Percentiles rank a stretch among this genome's conserved stretches.
These are phyloP conservation scores for Lochmaea crataegi DNA, from an alignment of 2,888 invertebrate species.

Conservation along the genomic window DNA sequence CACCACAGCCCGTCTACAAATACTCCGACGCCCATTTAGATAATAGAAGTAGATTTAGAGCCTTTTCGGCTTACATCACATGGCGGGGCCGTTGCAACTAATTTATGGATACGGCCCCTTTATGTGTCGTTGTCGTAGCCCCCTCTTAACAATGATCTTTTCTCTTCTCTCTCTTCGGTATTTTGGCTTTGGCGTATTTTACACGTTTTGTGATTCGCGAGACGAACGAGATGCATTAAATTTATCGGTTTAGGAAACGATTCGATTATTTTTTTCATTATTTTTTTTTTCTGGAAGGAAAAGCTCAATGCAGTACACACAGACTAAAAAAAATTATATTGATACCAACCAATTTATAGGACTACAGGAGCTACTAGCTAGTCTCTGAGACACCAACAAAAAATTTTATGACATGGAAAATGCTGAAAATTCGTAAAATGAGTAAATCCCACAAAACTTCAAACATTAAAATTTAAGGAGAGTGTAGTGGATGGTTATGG, in stretches of 20 bases:
- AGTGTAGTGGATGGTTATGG: too few relatives aligned
- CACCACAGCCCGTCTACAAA: constrained; percentile 57
- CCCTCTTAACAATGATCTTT: constrained; percentile 41
- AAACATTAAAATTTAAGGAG: too few relatives aligned
- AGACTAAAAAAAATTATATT: too few relatives aligned
- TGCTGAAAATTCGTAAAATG: too few relatives aligned
- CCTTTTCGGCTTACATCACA: constrained; percentile 63
- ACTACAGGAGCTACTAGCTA: too few relatives aligned
- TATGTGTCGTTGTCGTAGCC: constrained; percentile 36
- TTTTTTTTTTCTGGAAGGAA: too few relatives aligned
- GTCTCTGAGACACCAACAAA: too few relatives aligned
- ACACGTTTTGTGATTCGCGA: constrained; percentile 37
- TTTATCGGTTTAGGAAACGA: constrained; percentile 19
- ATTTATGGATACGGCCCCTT: constrained; percentile 61
- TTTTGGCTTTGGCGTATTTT: constrained; percentile 31
- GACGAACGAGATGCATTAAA: constrained; percentile 28
- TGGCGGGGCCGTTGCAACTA: constrained; percentile 57
- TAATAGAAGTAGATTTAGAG: constrained; percentile 64
- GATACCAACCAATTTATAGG: too few relatives aligned
- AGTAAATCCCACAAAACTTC: too few relatives aligned
- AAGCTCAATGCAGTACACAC: too few relatives aligned
- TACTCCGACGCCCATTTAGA: constrained; percentile 64
- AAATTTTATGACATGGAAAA: too few relatives aligned
- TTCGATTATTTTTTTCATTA: background rate
- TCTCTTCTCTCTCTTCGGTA: constrained; percentile 36